These are phyloP conservation scores for Eupristina koningsbergeri DNA, from an alignment of 1,140 invertebrate genomes.

Conservation along the genomic window DNA sequence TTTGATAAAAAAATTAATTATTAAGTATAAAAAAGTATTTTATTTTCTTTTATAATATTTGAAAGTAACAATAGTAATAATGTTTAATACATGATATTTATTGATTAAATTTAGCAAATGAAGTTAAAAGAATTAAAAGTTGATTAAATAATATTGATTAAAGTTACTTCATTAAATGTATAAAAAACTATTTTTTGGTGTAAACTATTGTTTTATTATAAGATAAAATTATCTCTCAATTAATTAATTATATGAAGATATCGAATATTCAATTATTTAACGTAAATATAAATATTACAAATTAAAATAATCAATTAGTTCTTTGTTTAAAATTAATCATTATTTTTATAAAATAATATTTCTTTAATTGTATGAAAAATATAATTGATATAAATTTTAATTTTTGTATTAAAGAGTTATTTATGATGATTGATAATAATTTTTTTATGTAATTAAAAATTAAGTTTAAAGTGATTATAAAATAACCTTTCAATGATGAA, in stretches of 20 bases:
- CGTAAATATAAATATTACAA: not conserved
- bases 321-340: not conserved
- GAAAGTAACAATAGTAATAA: no score
- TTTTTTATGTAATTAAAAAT: not conserved
- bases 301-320: not conserved
- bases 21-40: no score
- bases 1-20: no score
- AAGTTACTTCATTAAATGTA: no score
- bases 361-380: not conserved
- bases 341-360: not conserved
- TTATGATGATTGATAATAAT: not conserved
- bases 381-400: not conserved
- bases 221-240: not conserved
- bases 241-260: not conserved
- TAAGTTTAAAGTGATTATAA: not conserved
- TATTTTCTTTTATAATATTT: no score
- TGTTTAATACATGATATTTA: no score
- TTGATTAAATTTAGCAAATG: no score
- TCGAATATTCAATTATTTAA: not conserved
- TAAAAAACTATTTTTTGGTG: no score
- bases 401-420: not conserved
- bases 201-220: not conserved
- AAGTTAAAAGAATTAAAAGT: no score
- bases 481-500: not conserved
- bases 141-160: no score